These are phyloP conservation scores for Sigmodon hispidus DNA, from an alignment of 2,113 vertebrate species.

Conservation along the genomic window DNA sequence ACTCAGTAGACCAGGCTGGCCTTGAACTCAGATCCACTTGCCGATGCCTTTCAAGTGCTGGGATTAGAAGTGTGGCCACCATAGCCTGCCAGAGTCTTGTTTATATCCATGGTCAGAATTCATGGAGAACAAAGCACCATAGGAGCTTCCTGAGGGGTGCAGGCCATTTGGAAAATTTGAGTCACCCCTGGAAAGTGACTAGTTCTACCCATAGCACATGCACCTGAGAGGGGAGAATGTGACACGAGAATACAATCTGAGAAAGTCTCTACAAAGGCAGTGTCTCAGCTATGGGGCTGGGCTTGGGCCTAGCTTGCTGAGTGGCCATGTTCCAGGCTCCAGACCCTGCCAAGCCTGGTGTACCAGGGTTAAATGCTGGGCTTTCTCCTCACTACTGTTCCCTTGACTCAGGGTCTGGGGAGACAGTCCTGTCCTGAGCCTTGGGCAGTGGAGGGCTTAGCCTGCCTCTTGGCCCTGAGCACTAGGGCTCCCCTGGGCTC, in stretches of 20 bases:
- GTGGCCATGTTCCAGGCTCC: background rate
- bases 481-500: background rate
- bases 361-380: too few species aligned
- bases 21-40: background rate
- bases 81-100: background rate
- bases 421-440: background rate
- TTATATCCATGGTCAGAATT: background rate
- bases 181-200: slow-evolving; percentile 54
- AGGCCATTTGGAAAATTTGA: slow-evolving; percentile 27
- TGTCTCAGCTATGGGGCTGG: background rate
- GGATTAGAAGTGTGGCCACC: background rate
- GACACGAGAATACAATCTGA: background rate
- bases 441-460: background rate
- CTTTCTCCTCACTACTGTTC: background rate
- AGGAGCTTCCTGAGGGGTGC: background rate
- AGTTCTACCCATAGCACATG: background rate
- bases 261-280: background rate
- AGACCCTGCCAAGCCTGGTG: background rate
- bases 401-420: background rate
- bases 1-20: background rate
- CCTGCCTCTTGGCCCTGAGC: background rate
- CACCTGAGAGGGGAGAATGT: background rate
- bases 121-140: background rate
- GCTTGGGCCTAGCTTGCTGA: background rate
- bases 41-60: background rate